Base-by-base conservation (phyloP, 2,888 invertebrate genomes). In the Aromia moschata region DNA sequence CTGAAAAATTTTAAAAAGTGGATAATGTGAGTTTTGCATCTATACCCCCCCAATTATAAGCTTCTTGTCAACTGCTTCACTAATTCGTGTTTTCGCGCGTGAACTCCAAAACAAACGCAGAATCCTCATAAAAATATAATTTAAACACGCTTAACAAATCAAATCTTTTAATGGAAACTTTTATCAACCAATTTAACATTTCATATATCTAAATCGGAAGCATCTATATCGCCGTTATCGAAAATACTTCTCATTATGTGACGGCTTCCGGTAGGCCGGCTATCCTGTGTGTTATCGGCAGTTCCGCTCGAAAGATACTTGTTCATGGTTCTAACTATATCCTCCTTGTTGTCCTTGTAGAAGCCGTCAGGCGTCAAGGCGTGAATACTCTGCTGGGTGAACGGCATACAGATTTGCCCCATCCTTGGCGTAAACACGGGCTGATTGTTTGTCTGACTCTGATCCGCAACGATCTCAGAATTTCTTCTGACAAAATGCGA, bases 311-410 rank as follows among this genome's bases (percentile, higher is more conserved):
- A 14, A 36, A 56, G 11, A 59, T 68, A 71, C 58, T 68, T 70
- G 4, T 55, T 58, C 10, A 70, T 17, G 11, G 70, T 60, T 36
- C 58, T 43, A 20, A 55, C 49, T n/a, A 71, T 65, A 11, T 68
- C 64, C 1, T 52, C 55, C 44, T 68, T 67, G 51, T 73, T 70
- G 25, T 63, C 43, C 37, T 70, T 70, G 25, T 65, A 69, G 62
- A 60, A 70, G 7, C 70, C 70, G 14, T 68, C 57, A 1, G 70
- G 71, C 1, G 68, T 64, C 5, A 67, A 41, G 17, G 59, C 30
- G 2, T 47, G 31, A 41, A 10, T 5, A 12, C 16, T 18, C 15
- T 31, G 33, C 5, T 38, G 31, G 1, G 49, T 40, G n/a, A 30
- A 1, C 12, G 12, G 25, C 14, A 14, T 10, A n/a, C n/a, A n/a